These are phyloP conservation scores for Laticauda laticaudata DNA, from an alignment of 2,113 vertebrate species.

Conservation along the genomic window DNA sequence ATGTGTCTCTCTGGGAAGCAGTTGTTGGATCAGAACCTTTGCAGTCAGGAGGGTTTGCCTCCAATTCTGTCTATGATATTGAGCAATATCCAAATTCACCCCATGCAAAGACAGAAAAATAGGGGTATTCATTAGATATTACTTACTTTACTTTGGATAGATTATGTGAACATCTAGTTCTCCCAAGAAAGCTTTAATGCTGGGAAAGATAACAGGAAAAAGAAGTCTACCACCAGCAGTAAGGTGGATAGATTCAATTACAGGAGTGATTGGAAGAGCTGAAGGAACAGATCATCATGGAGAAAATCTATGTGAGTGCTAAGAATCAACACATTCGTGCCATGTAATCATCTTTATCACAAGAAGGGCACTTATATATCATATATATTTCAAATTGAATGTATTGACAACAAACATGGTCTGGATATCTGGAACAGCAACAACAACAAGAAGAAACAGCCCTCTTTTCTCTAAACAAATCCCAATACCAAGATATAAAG, in stretches of 20 bases:
- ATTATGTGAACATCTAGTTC: background rate
- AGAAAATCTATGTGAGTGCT: background rate
- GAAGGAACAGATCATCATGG: background rate
- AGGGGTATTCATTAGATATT: background rate
- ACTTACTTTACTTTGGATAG: background rate
- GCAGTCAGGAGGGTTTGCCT: conserved; percentile 10
- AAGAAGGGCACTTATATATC: background rate
- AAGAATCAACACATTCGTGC: background rate
- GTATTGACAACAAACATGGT: background rate
- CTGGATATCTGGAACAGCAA: background rate
- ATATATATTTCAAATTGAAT: background rate
- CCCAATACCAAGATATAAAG: background rate
- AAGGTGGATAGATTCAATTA: background rate
- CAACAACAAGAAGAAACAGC: background rate
- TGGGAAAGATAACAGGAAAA: background rate
- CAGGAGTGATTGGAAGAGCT: background rate
- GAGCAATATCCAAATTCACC: background rate
- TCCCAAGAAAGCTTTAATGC: background rate
- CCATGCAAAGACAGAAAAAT: background rate
- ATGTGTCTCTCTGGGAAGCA: background rate
- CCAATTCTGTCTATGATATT: conserved; percentile 12
- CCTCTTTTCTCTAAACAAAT: background rate
- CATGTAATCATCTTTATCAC: background rate
- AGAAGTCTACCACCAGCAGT: background rate
- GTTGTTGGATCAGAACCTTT: conserved; percentile 15